Conservation (phyloP, 2,797 vertebrate species). For the Acanthurus leucopareius region DNA sequence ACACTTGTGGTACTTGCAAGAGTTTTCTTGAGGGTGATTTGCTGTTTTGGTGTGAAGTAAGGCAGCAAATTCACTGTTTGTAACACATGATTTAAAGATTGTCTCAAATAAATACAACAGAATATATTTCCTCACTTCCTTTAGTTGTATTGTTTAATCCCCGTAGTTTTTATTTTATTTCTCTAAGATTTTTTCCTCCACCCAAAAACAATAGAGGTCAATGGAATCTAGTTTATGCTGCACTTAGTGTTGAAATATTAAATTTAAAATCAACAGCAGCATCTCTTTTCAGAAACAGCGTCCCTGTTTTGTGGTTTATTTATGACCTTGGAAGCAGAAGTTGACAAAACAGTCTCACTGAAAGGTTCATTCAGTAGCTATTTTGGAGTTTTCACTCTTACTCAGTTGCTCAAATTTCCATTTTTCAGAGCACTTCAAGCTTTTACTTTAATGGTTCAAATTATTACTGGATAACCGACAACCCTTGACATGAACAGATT, state of each 20-base stretch:
- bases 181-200: background rate
- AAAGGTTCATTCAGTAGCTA: too few relatives aligned
- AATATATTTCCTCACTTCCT: background rate
- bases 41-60: background rate
- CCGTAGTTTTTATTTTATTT: background rate
- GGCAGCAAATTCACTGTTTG: slow-evolving; percentile 4
- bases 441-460: background rate
- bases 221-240: background rate
- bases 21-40: background rate
- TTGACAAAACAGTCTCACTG: background rate
- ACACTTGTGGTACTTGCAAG: slow-evolving; percentile 45
- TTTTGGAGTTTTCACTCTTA: background rate
- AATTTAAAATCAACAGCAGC: background rate
- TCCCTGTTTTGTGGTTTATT: background rate
- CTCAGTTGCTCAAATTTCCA: background rate
- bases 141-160: background rate
- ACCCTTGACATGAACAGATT: too few relatives aligned
- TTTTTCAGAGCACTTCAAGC: background rate
- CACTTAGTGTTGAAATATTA: background rate
- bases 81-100: background rate
- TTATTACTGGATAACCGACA: too few relatives aligned
- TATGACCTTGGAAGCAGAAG: background rate
- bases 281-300: background rate
- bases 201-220: background rate
- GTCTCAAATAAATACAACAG: background rate